Evolutionary conservation across 2,797 vertebrate genomes (phyloP).

Genomic region (Sylvilagus floridanus): DNA sequence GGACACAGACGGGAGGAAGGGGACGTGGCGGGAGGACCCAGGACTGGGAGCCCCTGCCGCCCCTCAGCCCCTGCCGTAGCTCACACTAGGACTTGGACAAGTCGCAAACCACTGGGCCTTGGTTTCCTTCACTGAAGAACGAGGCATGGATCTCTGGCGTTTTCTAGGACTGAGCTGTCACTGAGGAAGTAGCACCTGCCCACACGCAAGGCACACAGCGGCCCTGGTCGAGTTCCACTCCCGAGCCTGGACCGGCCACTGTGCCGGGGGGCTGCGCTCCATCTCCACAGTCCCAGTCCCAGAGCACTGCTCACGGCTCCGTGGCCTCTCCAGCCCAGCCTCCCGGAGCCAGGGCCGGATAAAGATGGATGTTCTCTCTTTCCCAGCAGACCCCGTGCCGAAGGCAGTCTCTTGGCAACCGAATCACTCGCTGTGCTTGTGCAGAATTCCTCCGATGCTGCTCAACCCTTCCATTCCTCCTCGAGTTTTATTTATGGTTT

Average conservation of each 20-base stretch:
- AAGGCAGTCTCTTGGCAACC: constrained; percentile 73
- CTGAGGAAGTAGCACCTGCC: not conserved
- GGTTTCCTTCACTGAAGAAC: not conserved
- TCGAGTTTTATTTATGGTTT: constrained; percentile 86
- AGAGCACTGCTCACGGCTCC: constrained; percentile 57
- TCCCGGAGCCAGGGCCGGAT: constrained; percentile 74
- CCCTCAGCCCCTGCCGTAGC: fast-evolving
- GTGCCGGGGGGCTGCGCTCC: constrained; percentile 72
- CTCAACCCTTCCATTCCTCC: constrained; percentile 82
- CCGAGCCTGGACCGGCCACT: not conserved
- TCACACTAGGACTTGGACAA: not conserved
- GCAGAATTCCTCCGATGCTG: constrained; percentile 78
- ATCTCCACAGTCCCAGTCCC: constrained; percentile 20
- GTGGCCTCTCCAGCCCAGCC: constrained; percentile 72
- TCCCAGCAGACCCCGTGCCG: constrained; percentile 67
- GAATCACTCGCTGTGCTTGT: constrained; percentile 70
- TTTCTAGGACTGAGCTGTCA: too few species aligned
- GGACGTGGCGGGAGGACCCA: not conserved
- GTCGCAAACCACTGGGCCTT: not conserved
- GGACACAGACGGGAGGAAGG: not conserved
- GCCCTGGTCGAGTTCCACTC: not conserved
- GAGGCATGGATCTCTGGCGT: fast-evolving
- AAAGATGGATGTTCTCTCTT: constrained; percentile 85
- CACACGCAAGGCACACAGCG: fast-evolving
- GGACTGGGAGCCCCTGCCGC: not conserved